phyloP scores from a whole-genome alignment of 2,113 vertebrate species.

The Gadus macrocephalus region DNA sequence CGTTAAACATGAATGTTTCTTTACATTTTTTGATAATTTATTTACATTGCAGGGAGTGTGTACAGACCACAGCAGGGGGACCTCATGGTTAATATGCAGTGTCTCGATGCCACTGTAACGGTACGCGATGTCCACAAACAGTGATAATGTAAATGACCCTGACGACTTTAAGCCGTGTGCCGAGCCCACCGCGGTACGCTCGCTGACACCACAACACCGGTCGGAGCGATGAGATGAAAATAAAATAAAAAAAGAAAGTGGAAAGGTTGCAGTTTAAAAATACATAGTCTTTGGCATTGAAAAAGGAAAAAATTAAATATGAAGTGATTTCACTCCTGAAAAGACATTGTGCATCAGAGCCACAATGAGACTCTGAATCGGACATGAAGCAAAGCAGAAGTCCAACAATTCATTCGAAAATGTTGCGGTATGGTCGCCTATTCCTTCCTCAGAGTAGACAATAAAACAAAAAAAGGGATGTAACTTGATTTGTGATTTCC shows the following conservation, averaged over 20 bases:
- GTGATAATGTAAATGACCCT: slow-evolving; percentile 33
- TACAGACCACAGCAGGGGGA: slow-evolving; percentile 52
- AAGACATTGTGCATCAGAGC: slow-evolving; percentile 10
- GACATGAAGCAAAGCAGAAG: too few species aligned
- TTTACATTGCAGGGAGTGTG: slow-evolving; percentile 53
- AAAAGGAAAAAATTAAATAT: not conserved
- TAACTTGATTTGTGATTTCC: too few species aligned
- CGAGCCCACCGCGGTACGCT: slow-evolving; percentile 28
- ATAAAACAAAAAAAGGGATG: too few species aligned
- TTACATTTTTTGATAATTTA: slow-evolving; percentile 46
- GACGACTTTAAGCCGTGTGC: slow-evolving; percentile 25
- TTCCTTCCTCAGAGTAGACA: too few species aligned
- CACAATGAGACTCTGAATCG: too few species aligned
- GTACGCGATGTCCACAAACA: slow-evolving; percentile 31
- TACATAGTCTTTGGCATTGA: slow-evolving; percentile 33
- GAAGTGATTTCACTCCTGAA: slow-evolving; percentile 18
- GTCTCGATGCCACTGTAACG: not conserved
- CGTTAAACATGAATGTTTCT: slow-evolving; percentile 16
- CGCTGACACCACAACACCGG: slow-evolving; percentile 27
- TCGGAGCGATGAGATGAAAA: slow-evolving; percentile 43
- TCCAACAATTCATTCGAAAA: too few species aligned
- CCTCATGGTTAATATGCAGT: slow-evolving; percentile 29
- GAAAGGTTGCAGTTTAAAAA: slow-evolving; percentile 13
- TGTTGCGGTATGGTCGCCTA: too few species aligned
- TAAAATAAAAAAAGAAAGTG: not conserved